Evolutionary conservation across 2,113 vertebrate genomes (phyloP), one percentile per base, ranked within the genome.

Genomic region (Cervus canadensis): DNA sequence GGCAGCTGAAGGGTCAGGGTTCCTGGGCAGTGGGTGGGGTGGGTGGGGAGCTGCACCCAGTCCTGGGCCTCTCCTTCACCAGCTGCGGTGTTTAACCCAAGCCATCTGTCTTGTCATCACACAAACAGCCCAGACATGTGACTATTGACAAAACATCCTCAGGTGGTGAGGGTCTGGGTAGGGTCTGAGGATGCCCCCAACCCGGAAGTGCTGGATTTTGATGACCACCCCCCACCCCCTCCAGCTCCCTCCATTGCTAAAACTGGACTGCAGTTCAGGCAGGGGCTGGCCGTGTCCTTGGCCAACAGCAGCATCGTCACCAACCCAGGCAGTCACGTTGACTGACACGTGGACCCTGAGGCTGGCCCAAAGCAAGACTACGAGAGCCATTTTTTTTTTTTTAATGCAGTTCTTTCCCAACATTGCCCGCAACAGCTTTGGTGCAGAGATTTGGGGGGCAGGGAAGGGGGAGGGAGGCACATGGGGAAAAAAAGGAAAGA

Each of bases 331-430:
- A 60, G 36, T 84, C 45, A n/a, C 11, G 40, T 7, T 64, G 33
- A 36, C 40, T 33, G 21, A 82, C 62, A 57, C 25, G 54, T 15
- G 79, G 76, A 28, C 87, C 50, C 92, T 87, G 52, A 19, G 67
- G 48, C 23, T 67, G n/a, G n/a, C 64, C 86, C 60, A 59, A 92
- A 97, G 67, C 52, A 94, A 95, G 78, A 97, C 54, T 36, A 60
- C 0, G 10, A 43, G 79, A 89, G 89, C 43, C 94, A 7, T 87
- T 36, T 23, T 52, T 56, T 94, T 97, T 92, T 97, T 97, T 97
- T 94, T 97, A 98, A 97, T 89, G 82, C 71, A 94, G 36, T 98
- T 98, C 64, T 98, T 98, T 97, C 95, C 96, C 94, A 96, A 91
- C 92, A 81, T 50, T 83, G 82, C 97, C 95, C 76, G 83, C 76